Percentiles rank a stretch among this genome's conserved stretches.
phyloP scores from a whole-genome alignment of 1,140 invertebrate genomes.

The Saccostrea cuccullata region DNA sequence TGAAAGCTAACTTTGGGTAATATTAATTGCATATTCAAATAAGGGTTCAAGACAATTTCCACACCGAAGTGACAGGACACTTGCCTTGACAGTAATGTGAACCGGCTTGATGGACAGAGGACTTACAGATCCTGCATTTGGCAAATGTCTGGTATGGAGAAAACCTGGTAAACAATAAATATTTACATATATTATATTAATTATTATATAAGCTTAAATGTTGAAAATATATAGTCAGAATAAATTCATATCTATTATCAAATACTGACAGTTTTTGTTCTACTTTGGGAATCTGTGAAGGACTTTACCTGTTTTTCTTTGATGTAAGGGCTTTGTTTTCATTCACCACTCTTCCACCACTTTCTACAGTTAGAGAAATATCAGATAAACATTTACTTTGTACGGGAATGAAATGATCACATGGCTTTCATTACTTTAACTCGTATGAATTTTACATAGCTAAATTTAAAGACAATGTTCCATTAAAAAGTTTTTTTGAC shows the following conservation, averaged over 20 bases:
- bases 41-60: too few relatives aligned
- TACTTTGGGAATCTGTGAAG: too few relatives aligned
- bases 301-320: conserved; percentile 81
- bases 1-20: too few relatives aligned
- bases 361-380: conserved; percentile 69
- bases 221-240: background rate
- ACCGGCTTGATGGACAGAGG: conserved; percentile 94
- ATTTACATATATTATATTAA: too few relatives aligned
- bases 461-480: too few relatives aligned
- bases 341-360: conserved; percentile 85
- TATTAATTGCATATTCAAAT: too few relatives aligned
- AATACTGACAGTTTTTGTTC: too few relatives aligned
- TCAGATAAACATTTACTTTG: background rate
- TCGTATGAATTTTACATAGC: too few relatives aligned
- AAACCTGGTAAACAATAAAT: conserved; percentile 81
- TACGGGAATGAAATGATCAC: background rate
- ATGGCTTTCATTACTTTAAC: background rate
- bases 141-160: conserved; percentile 91
- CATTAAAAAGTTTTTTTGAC: too few relatives aligned
- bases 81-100: conserved; percentile 95
- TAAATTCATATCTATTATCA: too few relatives aligned
- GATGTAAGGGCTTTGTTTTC: conserved; percentile 96
- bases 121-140: conserved; percentile 94
- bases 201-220: conserved; percentile 67
- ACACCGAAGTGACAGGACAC: background rate